Evolutionary conservation across 2,888 invertebrate species (phyloP), one percentile per base, ranked within the genome.

Genomic region (Oscheius sp.): DNA sequence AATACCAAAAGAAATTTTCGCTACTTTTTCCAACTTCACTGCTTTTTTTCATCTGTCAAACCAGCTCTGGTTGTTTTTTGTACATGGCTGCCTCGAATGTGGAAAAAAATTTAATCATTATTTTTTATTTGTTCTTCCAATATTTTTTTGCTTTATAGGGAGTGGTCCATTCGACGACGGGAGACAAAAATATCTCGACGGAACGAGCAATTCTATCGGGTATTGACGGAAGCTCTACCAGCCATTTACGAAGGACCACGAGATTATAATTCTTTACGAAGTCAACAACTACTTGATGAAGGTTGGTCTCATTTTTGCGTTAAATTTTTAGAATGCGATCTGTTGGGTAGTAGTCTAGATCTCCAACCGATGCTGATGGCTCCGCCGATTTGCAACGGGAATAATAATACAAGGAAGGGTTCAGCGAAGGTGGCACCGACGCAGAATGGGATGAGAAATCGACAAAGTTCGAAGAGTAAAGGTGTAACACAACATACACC

Each of bases 131-230:
- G 54, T 26, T 30, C 26, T 28, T 26, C 51, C 2, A 30, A 54
- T 33, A 32, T 44, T 44, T 44, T 44, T 44, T 17, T 6, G 17
- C 17, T n/a, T 72, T 80, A 41, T 68, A 82, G 82, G 41, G 82
- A 81, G 59, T 84, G 82, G 82, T 71, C 78, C 26, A 56, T 80
- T 70, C 68, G 75, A 54, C 54, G 80, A 44, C 77, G 92, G 86
- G 95, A 95, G 89, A 91, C 92, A 85, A 94, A 94, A 87, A 94
- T 97, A 81, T 92, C 94, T 75, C 93, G 92, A 88, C 93, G 70
- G 24, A 85, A 85, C 63, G 84, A 84, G 64, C 70, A 57, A 26
- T 57, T 56, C 17, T 73, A 75, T 50, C 72, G 74, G 70, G 71
- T 82, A 26, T 75, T 84, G 41, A 74, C 80, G 22, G 82, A 83